Evolutionary conservation across 2,113 vertebrate species (phyloP), one percentile per base, ranked within the genome.

Genomic region (Entomyzon cyanotis): DNA sequence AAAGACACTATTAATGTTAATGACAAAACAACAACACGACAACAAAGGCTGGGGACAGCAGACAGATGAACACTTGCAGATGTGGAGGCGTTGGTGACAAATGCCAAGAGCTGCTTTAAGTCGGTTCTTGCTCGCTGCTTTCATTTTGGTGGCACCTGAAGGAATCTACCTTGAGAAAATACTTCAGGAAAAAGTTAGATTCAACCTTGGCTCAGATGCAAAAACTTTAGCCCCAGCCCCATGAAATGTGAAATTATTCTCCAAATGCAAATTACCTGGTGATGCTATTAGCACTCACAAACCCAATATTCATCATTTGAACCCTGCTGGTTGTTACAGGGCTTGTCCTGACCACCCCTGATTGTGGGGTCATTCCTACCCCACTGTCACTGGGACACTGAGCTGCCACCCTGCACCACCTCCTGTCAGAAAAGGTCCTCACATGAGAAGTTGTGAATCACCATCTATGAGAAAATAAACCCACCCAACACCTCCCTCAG

Each of bases 311-410:
- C 59, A 67, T 12, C 1, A 25, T 19, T 23, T n/a, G 27, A 59
- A 18, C 10, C 19, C 6, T 12, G 0, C 6, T 59, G 7, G 3
- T 60, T 46, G 6, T 41, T 67, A 1, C 0, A 46, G 5, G 7
- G 7, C 6, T 24, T 89, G 55, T 65, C 59, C 60, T 70, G 31
- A 9, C 59, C 64, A 11, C 5, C 27, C 20, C 39, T 6, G 5
- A 37, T 23, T 4, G 2, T 3, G 5, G 46, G 30, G 7, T 1
- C 16, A 74, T 39, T 59, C 25, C 8, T 12, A n/a, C 2, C 33
- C 33, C 0, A 0, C 30, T 24, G 37, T 15, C 27, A 1, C 63
- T 15, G 78, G 41, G 47, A 59, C 55, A 10, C 2, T 15, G 56
- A 74, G 55, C 50, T 55, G n/a, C 30, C 50, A 17, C 70, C 70